phyloP scores from a whole-genome alignment of 2,888 invertebrate species.

The Halictus ligatus region DNA sequence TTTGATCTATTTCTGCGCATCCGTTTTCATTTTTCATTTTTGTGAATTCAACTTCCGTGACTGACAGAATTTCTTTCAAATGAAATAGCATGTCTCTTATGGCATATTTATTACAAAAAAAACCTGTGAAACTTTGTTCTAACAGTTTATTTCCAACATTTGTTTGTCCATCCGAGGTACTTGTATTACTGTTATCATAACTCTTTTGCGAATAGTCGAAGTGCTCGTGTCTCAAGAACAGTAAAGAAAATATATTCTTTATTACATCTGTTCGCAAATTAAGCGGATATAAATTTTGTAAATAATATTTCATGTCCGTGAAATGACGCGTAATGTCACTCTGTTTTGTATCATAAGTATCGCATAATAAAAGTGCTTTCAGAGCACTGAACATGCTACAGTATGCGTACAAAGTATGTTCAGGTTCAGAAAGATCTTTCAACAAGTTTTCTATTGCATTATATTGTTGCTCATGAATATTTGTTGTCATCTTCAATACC shows the following conservation, averaged over 20 bases:
- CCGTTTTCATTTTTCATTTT: conserved; percentile 80
- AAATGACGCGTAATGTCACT: conserved; percentile 61
- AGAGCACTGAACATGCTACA: conserved; percentile 73
- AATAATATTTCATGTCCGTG: conserved; percentile 67
- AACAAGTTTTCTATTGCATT: conserved; percentile 72
- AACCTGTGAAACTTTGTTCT: conserved; percentile 83
- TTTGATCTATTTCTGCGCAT: conserved; percentile 23
- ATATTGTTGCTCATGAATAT: conserved; percentile 75
- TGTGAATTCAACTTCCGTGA: conserved; percentile 81
- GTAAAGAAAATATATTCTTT: conserved; percentile 90
- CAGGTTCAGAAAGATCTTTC: conserved; percentile 60
- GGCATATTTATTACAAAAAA: conserved; percentile 87
- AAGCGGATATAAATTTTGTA: conserved; percentile 72
- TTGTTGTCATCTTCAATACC: conserved; percentile 74
- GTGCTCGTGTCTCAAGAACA: conserved; percentile 89
- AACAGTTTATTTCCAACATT: conserved; percentile 76
- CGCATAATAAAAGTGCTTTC: conserved; percentile 73
- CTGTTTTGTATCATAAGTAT: conserved; percentile 63
- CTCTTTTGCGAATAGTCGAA: conserved; percentile 84
- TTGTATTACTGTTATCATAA: conserved; percentile 85
- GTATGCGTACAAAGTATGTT: conserved; percentile 74
- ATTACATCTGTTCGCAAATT: conserved; percentile 86
- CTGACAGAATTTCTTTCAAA: conserved; percentile 86
- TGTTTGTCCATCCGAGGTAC: conserved; percentile 65
- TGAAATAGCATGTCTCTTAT: conserved; percentile 87